Conservation (phyloP, 2,113 vertebrate genomes). For the Chaetura pelagica region DNA sequence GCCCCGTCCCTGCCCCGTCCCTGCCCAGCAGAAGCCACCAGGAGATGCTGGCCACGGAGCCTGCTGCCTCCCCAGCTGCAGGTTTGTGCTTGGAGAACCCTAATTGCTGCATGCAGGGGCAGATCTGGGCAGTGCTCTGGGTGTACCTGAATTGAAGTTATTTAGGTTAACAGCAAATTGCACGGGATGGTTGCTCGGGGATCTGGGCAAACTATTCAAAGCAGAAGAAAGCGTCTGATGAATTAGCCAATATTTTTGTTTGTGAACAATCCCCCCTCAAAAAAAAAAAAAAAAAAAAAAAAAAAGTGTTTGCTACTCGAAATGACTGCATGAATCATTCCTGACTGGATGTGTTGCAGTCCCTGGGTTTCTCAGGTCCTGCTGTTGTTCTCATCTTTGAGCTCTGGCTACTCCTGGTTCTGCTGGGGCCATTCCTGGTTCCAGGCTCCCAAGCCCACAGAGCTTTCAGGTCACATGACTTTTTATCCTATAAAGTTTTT, state of each 20-base stretch:
- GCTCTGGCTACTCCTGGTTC: neutral
- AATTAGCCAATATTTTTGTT: constrained; percentile 56
- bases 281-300: neutral
- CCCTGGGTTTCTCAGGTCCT: neutral
- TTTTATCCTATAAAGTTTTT: neutral
- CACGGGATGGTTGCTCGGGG: neutral
- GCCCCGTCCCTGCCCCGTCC: rapidly evolving
- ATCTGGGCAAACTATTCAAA: constrained; percentile 59
- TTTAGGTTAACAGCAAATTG: constrained; percentile 56
- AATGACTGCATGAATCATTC: constrained; percentile 5
- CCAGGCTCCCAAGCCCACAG: neutral
- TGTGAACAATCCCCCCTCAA: neutral
- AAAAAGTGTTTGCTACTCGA: neutral
- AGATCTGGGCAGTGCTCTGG: constrained; percentile 56
- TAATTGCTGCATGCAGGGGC: constrained; percentile 43
- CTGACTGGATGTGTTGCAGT: neutral
- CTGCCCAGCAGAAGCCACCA: neutral
- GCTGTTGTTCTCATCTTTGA: neutral
- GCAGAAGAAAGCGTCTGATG: constrained; percentile 44
- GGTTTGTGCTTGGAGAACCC: neutral
- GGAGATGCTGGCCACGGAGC: neutral
- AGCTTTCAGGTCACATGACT: neutral
- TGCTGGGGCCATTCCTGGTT: neutral
- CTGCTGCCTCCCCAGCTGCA: neutral
- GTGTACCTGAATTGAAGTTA: constrained; percentile 9